A percentile compares a stretch with the other conserved stretches of the same genome.
Conservation (phyloP, 1,140 invertebrate genomes). For the Halyomorpha halys region DNA sequence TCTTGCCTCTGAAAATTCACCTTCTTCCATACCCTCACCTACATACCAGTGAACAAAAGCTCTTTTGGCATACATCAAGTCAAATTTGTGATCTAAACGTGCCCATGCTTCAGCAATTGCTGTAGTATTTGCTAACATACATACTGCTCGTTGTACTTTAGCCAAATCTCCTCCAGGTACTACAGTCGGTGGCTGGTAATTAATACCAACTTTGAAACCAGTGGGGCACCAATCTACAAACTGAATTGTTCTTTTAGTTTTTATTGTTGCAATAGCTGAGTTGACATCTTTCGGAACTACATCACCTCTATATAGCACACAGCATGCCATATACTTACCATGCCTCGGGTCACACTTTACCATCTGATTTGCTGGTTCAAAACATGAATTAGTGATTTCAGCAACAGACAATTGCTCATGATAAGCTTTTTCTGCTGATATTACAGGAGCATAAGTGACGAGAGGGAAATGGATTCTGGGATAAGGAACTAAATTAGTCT, state of each 20-base stretch:
- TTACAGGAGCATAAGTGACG: slow-evolving; percentile 52
- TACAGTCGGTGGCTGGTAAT: slow-evolving; percentile 76
- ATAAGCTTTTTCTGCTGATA: slow-evolving; percentile 51
- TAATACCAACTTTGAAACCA: slow-evolving; percentile 56
- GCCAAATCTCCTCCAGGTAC: slow-evolving; percentile 71
- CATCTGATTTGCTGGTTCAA: slow-evolving; percentile 63
- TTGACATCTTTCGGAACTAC: slow-evolving; percentile 72
- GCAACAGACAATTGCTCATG: slow-evolving; percentile 49
- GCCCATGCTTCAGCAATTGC: slow-evolving; percentile 76
- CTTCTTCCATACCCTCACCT: slow-evolving; percentile 66
- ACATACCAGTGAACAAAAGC: slow-evolving; percentile 70
- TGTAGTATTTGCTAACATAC: slow-evolving; percentile 79
- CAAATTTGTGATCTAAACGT: slow-evolving; percentile 61
- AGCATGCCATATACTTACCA: slow-evolving; percentile 77
- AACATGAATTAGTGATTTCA: slow-evolving; percentile 59
- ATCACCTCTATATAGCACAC: slow-evolving; percentile 59
- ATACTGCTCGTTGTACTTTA: slow-evolving; percentile 72
- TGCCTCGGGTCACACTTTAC: slow-evolving; percentile 73
- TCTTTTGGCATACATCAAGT: slow-evolving; percentile 68
- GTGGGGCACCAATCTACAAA: slow-evolving; percentile 56
- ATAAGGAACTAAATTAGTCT: slow-evolving; percentile 44
- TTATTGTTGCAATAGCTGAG: slow-evolving; percentile 69
- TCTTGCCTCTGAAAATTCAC: slow-evolving; percentile 62
- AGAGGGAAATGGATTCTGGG: slow-evolving; percentile 61
- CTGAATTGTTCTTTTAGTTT: slow-evolving; percentile 51